Evolutionary conservation across 2,797 vertebrate species (phyloP).

Genomic region (Sebastes taczanowskii): DNA sequence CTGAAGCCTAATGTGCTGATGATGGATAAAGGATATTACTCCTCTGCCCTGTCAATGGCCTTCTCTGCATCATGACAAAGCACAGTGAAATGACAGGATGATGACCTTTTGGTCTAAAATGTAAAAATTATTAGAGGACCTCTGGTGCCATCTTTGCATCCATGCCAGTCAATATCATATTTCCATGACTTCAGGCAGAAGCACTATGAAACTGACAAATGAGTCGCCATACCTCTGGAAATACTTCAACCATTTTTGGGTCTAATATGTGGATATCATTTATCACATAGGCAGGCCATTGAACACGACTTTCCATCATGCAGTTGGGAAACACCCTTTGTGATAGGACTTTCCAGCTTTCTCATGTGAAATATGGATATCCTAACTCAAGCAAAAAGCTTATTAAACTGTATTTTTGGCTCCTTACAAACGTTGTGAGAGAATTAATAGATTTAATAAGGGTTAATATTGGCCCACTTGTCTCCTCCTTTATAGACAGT

Average conservation of each 20-base stretch:
- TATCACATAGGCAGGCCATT: background rate
- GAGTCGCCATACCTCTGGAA: background rate
- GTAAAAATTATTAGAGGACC: background rate
- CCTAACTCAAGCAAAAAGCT: slow-evolving; percentile 9
- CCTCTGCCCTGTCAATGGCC: background rate
- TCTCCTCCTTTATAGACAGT: background rate
- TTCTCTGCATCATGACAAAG: background rate
- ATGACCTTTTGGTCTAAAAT: background rate
- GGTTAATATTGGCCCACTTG: background rate
- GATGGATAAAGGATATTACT: slow-evolving; percentile 24
- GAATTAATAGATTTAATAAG: slow-evolving; percentile 6
- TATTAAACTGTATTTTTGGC: slow-evolving; percentile 16
- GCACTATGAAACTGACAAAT: background rate
- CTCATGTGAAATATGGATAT: slow-evolving; percentile 16
- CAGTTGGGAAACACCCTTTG: background rate
- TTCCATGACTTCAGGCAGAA: background rate
- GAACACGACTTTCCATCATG: slow-evolving; percentile 18
- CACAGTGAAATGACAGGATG: background rate
- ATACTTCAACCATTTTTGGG: background rate
- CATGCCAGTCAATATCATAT: background rate
- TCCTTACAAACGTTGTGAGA: background rate
- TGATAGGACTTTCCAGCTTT: background rate
- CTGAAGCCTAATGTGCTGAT: background rate
- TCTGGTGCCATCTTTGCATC: background rate
- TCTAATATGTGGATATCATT: slow-evolving; percentile 3